Conservation (phyloP, 2,888 invertebrate species). For the Drosophila mayaguana region DNA sequence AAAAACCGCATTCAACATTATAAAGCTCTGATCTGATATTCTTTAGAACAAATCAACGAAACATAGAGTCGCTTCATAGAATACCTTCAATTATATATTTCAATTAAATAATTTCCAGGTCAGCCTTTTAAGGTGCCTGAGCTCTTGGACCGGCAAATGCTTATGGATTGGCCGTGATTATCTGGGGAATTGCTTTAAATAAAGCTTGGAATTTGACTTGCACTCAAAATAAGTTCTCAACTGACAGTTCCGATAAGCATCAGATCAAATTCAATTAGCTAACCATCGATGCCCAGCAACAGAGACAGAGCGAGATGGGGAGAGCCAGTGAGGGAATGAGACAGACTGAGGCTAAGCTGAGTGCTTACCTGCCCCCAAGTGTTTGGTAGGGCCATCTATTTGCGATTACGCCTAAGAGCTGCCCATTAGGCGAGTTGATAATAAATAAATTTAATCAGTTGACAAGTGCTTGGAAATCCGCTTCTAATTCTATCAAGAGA, state of each 20-base stretch:
- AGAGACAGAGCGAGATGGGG: background rate
- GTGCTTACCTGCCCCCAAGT: slow-evolving; percentile 12
- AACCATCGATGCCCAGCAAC: slow-evolving; percentile 21
- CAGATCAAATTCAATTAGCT: slow-evolving; percentile 54
- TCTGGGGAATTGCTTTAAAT: background rate
- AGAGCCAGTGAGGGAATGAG: background rate
- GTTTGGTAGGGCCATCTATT: slow-evolving; percentile 19
- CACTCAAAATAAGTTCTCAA: slow-evolving; percentile 3
- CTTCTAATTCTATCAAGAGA: slow-evolving; percentile 29
- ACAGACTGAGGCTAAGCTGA: background rate
- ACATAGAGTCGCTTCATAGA: too few species aligned
- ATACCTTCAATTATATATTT: background rate
- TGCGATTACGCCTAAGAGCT: slow-evolving; percentile 42
- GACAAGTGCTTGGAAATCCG: slow-evolving; percentile 34
- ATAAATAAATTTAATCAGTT: slow-evolving; percentile 66
- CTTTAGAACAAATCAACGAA: too few species aligned
- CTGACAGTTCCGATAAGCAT: slow-evolving; percentile 40
- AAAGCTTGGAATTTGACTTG: slow-evolving; percentile 5
- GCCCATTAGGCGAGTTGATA: slow-evolving; percentile 42
- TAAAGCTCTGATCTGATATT: too few species aligned
- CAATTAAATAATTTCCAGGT: background rate
- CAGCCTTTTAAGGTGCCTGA: background rate
- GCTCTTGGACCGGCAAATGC: background rate
- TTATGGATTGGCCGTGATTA: background rate
- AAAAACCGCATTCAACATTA: background rate